Percentiles rank a stretch among this genome's conserved stretches.
phyloP scores from a whole-genome alignment of 2,113 vertebrate species.

The Sceloporus tristichus region DNA sequence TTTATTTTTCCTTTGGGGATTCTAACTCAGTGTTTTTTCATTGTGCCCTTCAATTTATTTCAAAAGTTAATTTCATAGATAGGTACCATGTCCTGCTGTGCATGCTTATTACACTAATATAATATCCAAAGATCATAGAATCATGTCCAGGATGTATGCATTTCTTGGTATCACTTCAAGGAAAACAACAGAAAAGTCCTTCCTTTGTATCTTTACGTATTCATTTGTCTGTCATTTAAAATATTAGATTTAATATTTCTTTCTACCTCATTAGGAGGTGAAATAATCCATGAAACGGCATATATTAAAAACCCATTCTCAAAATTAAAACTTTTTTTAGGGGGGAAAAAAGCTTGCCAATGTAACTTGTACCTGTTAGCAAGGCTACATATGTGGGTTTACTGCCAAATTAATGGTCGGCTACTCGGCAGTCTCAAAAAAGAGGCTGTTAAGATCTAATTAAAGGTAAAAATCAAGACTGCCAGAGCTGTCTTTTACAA shows the following conservation, averaged over 20 bases:
- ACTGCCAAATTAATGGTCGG: slow-evolving; percentile 77
- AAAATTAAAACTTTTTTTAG: slow-evolving; percentile 64
- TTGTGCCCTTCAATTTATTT: slow-evolving; percentile 60
- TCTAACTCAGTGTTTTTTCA: slow-evolving; percentile 59
- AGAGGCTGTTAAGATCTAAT: slow-evolving; percentile 75
- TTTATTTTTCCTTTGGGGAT: slow-evolving; percentile 54
- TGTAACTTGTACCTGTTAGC: slow-evolving; percentile 56
- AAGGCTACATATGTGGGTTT: slow-evolving; percentile 67
- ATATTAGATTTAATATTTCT: slow-evolving; percentile 73
- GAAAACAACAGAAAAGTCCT: slow-evolving; percentile 49
- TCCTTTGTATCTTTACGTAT: slow-evolving; percentile 43
- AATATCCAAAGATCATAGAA: slow-evolving; percentile 62
- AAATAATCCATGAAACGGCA: slow-evolving; percentile 70
- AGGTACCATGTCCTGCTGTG: slow-evolving; percentile 61
- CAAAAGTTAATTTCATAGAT: slow-evolving; percentile 58
- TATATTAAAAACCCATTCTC: slow-evolving; percentile 64
- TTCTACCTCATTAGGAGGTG: slow-evolving; percentile 66
- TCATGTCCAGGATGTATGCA: slow-evolving; percentile 53
- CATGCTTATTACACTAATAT: slow-evolving; percentile 70
- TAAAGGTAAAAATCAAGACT: slow-evolving; percentile 82
- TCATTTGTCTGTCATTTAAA: slow-evolving; percentile 65
- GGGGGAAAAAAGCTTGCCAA: slow-evolving; percentile 49
- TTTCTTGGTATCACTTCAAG: slow-evolving; percentile 28
- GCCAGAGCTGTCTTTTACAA: slow-evolving; percentile 77
- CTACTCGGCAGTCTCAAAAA: slow-evolving; percentile 68